Evolutionary conservation across 2,797 vertebrate genomes (phyloP), one percentile per base, ranked within the genome.

Genomic region (Onychomys leucogaster): DNA sequence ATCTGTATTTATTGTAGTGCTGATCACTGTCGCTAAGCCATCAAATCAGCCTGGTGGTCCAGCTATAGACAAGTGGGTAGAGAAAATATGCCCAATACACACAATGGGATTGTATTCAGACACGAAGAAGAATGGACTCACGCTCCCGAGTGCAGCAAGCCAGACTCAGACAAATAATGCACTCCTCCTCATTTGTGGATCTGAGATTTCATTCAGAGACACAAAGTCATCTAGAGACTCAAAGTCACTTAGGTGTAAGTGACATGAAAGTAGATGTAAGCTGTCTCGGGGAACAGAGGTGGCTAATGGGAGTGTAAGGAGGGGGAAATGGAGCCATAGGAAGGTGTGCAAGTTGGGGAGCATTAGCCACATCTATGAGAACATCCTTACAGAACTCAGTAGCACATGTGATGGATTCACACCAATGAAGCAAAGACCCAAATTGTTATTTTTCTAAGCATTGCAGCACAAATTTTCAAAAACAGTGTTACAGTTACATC

Each of bases 241-340:
- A 19, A 32, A 17, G 13, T 32, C 37, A 29, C 7, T 27, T 83
- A 29, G 57, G 81, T 19, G 3, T 61, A 32, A 17, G 27, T 5
- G 37, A 43, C 52, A 43, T 9, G n/a, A 14, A 43, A 34, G 3
- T 13, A 59, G 17, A 43, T 0, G 1, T 75, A 21, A 9, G 10
- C 10, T 34, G 6, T 88, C 27, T 29, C 19, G 17, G 69, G 2
- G 52, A 11, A 84, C 37, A 87, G 16, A 9, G 52, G 25, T 37
- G 25, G 25, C 46, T n/a, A 0, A 16, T 29, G 32, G 49, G n/a
- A 23, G 8, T 9, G 37, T 21, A 19, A 41, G n/a, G 21, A 8
- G 16, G 10, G 13, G 2, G n/a, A 27, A 3, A 8, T 55, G 5
- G 86, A 25, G 1, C 52, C 32, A 21, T 0, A 3, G 69, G n/a